Base-by-base conservation (phyloP, 2,888 invertebrate species). In the Alloplasta piceator region DNA sequence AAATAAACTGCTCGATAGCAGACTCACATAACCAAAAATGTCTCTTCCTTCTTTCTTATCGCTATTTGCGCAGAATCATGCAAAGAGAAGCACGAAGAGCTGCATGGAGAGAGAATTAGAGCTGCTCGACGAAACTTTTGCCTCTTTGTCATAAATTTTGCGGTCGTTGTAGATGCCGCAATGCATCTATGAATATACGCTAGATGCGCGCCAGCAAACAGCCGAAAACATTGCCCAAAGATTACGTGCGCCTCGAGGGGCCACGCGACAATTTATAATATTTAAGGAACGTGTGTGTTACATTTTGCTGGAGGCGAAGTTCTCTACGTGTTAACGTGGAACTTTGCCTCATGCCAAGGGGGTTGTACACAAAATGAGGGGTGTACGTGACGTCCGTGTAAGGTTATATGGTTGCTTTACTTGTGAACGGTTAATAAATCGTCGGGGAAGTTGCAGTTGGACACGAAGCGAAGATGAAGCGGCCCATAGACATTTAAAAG, bases 401-500 rank as follows among this genome's bases (percentile, higher is more conserved):
- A 6, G 7, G 14, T n/a, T 4, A 60, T 9, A 48, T 41, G 0
- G 6, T 4, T 6, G n/a, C 10, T 16, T 14, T 46, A 12, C 7
- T 5, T 10, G 10, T 9, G 12, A 48, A 50, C 43, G 58, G 0
- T 60, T 60, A 48, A 52, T 76, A 80, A 76, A 80, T 76, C 52
- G 12, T 41, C 39, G 56, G 36, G 56, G 68, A 80, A 80, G 80
- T 80, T 80, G 72, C 76, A 72, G 68, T 68, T 39, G 72, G 72
- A 76, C 76, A 73, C 80, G 67, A 77, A 80, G 80, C 56, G 50
- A 80, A 80, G 72, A 80, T 68, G 72, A 80, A 79, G 79, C 26
- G 75, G 52, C 63, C 36, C 48, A 52, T 10, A 48, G 66, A 26
- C n/a, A n/a, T n/a, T n/a, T n/a, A n/a, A n/a, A n/a, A n/a, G n/a